Conservation (phyloP, 1,140 invertebrate genomes). For the Chymomyza costata region DNA sequence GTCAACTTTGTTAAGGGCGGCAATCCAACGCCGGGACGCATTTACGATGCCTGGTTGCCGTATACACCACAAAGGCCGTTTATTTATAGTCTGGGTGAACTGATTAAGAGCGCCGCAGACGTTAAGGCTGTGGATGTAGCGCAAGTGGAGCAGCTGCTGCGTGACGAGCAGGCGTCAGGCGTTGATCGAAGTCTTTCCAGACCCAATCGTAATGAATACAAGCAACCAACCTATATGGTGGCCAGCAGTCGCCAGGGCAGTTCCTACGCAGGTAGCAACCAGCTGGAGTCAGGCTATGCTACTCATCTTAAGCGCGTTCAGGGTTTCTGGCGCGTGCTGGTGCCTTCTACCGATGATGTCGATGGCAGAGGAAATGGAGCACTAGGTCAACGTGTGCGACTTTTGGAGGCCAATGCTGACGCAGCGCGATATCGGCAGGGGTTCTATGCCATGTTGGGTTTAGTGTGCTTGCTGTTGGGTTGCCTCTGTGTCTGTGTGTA, state of each 20-base stretch:
- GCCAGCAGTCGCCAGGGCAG: slow-evolving; percentile 8
- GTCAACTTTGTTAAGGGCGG: slow-evolving; percentile 80
- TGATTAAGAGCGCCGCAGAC: slow-evolving; percentile 17
- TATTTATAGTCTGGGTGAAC: slow-evolving; percentile 74
- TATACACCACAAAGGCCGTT: slow-evolving; percentile 77
- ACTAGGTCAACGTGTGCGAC: slow-evolving; percentile 44
- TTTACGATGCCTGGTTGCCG: slow-evolving; percentile 78
- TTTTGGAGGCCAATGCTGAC: slow-evolving; percentile 59
- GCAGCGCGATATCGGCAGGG: slow-evolving; percentile 69
- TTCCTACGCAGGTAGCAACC: slow-evolving; percentile 39
- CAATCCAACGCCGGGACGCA: slow-evolving; percentile 77
- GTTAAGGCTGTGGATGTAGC: slow-evolving; percentile 24
- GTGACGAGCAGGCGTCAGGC: slow-evolving; percentile 15
- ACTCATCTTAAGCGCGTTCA: slow-evolving; percentile 52
- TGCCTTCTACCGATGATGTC: slow-evolving; percentile 31
- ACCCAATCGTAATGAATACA: slow-evolving; percentile 47
- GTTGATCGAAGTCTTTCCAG: slow-evolving; percentile 54
- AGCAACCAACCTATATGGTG: slow-evolving; percentile 1
- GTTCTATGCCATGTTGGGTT: slow-evolving; percentile 63
- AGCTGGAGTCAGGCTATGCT: slow-evolving; percentile 53
- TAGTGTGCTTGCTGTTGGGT: slow-evolving; percentile 59
- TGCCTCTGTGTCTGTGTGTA: slow-evolving; percentile 66
- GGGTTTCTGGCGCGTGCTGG: slow-evolving; percentile 66
- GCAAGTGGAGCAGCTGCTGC: slow-evolving; percentile 43
- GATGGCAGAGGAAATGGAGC: slow-evolving; percentile 17